Evolutionary conservation across 1,140 invertebrate species (phyloP).

Genomic region (Drosophila pandora): DNA sequence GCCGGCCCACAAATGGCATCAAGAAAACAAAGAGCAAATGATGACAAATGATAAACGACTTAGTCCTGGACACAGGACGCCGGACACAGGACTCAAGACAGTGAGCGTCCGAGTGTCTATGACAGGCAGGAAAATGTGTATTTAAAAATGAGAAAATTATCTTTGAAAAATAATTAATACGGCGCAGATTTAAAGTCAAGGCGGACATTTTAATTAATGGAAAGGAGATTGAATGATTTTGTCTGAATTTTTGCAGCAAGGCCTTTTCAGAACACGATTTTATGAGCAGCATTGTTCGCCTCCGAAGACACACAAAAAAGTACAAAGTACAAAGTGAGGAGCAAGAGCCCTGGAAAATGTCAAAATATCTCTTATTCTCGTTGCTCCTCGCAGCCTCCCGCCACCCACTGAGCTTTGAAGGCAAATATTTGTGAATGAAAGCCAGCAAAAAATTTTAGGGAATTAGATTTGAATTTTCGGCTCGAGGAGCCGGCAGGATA

Average conservation of each 20-base stretch:
- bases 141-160: slow-evolving; percentile 3
- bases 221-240: not conserved
- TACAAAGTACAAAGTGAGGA: slow-evolving; percentile 5
- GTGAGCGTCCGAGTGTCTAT: slow-evolving; percentile 28
- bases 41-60: slow-evolving; percentile 47
- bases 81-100: not conserved
- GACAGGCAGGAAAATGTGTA: slow-evolving; percentile 31
- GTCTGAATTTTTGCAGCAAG: not conserved
- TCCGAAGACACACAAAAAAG: slow-evolving; percentile 2
- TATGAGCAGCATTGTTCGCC: not conserved
- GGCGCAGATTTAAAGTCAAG: not conserved
- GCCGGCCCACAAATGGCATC: slow-evolving; percentile 11
- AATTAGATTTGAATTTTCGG: slow-evolving; percentile 43
- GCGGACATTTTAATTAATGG: not conserved
- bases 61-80: slow-evolving; percentile 9
- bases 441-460: slow-evolving; percentile 16
- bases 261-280: not conserved
- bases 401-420: slow-evolving; percentile 37
- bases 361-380: slow-evolving; percentile 43
- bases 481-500: slow-evolving; percentile 21
- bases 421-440: slow-evolving; percentile 34
- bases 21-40: slow-evolving; percentile 36
- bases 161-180: slow-evolving; percentile 19
- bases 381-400: slow-evolving; percentile 3
- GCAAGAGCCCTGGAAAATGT: slow-evolving; percentile 22